Evolutionary conservation across 2,888 invertebrate genomes (phyloP).

Genomic region (Drosophila mimetica): DNA sequence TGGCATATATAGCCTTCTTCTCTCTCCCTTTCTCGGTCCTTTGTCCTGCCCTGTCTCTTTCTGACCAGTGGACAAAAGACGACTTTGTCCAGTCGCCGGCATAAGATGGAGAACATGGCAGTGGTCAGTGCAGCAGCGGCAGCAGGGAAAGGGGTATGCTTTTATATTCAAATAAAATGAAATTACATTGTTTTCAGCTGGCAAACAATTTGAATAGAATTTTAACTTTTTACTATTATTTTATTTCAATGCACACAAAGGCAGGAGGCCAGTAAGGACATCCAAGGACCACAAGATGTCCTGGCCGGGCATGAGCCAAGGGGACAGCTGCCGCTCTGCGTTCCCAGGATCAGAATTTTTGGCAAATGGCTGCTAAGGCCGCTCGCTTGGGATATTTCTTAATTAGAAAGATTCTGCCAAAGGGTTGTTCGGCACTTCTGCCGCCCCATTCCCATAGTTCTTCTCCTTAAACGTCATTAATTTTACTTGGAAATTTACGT

Average conservation of each 20-base stretch:
- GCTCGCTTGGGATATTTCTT: constrained; percentile 73
- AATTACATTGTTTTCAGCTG: constrained; percentile 82
- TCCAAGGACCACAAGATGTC: constrained; percentile 54
- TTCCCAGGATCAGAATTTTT: constrained; percentile 8
- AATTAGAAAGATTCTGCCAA: constrained; percentile 76
- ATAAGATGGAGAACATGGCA: constrained; percentile 73
- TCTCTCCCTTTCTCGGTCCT: constrained; percentile 26
- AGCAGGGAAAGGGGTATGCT: constrained; percentile 38
- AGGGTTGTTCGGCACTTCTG: constrained; percentile 55
- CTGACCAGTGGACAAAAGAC: constrained; percentile 69
- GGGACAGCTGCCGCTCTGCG: constrained; percentile 54
- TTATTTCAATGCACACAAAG: constrained; percentile 77
- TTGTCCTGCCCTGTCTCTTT: constrained; percentile 35
- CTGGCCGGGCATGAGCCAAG: constrained; percentile 26
- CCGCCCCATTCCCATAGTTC: constrained; percentile 5
- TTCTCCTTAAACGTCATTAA: constrained; percentile 76
- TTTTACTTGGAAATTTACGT: constrained; percentile 69
- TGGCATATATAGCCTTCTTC: constrained; percentile 22
- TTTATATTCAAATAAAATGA: constrained; percentile 82
- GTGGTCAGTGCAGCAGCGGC: constrained; percentile 37
- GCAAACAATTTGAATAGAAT: constrained; percentile 82
- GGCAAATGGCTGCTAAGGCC: constrained; percentile 58
- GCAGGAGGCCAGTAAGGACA: constrained; percentile 52
- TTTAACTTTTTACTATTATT: constrained; percentile 83
- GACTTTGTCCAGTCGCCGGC: constrained; percentile 72